These are phyloP conservation scores for Tetranychus truncatus DNA, from an alignment of 2,888 invertebrate genomes.

Conservation along the genomic window DNA sequence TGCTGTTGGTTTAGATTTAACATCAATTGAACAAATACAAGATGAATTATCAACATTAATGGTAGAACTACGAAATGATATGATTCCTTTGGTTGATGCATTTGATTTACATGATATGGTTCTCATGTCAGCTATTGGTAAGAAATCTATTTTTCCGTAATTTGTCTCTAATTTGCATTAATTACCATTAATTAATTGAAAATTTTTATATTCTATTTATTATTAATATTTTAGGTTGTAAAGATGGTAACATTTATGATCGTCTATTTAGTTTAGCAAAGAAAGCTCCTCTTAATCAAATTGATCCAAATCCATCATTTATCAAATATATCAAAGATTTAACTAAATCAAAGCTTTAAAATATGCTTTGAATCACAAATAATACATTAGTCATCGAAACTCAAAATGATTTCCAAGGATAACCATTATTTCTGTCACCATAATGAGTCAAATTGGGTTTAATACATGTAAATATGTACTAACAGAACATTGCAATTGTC, in stretches of 20 bases:
- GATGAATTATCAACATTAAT: conserved; percentile 51
- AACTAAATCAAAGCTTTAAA: conserved; percentile 7
- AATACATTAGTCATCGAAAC: too few relatives aligned
- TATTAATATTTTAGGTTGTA: conserved; percentile 43
- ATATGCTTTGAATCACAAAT: too few relatives aligned
- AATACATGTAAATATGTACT: too few relatives aligned
- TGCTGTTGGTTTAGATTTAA: conserved; percentile 44
- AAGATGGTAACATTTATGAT: conserved; percentile 67
- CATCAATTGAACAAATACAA: conserved; percentile 40
- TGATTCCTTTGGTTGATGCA: conserved; percentile 71
- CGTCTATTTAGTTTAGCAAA: conserved; percentile 41
- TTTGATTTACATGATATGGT: conserved; percentile 67
- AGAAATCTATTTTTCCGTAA: not conserved
- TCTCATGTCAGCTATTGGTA: conserved; percentile 39
- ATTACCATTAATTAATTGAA: too few relatives aligned
- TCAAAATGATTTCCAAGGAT: too few relatives aligned
- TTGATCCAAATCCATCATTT: conserved; percentile 10
- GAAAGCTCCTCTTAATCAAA: conserved; percentile 60
- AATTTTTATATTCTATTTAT: too few relatives aligned
- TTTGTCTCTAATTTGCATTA: too few relatives aligned
- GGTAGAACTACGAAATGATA: conserved; percentile 56
- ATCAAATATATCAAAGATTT: conserved; percentile 6
- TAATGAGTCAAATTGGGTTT: too few relatives aligned
- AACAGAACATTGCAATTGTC: too few relatives aligned
- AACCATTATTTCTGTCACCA: too few relatives aligned